Percentiles rank a stretch among this genome's conserved stretches.
Evolutionary conservation across 2,113 vertebrate genomes (phyloP).

Genomic region (Peromyscus maniculatus): DNA sequence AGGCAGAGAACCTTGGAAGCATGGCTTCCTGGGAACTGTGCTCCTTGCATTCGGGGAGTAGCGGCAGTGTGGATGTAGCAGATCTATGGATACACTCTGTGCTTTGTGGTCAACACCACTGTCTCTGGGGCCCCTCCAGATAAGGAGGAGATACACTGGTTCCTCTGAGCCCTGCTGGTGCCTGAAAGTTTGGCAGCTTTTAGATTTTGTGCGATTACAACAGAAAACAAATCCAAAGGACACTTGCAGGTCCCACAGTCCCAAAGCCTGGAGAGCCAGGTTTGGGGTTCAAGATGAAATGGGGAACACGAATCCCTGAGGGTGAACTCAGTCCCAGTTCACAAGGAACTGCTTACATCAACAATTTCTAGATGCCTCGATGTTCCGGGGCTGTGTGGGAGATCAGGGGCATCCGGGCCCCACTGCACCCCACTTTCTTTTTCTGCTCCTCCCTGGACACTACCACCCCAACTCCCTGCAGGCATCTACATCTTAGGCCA

Average conservation of each 20-base stretch:
- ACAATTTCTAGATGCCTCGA: not conserved
- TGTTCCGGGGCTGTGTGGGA: not conserved
- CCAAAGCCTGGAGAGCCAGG: rapidly evolving
- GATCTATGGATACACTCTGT: not conserved
- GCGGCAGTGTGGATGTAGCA: not conserved
- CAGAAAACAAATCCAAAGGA: not conserved
- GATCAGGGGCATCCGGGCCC: not conserved
- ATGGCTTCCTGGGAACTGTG: not conserved
- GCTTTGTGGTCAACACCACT: not conserved
- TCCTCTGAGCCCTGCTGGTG: not conserved
- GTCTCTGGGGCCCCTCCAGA: not conserved
- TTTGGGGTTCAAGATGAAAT: too few species aligned
- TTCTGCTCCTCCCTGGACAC: not conserved
- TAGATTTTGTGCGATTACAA: not conserved
- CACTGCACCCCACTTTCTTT: not conserved
- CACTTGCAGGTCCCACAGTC: rapidly evolving
- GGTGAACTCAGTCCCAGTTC: not conserved
- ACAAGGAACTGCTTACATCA: not conserved
- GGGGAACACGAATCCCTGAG: rapidly evolving
- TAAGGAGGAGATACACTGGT: not conserved
- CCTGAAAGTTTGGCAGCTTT: not conserved
- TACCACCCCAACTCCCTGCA: not conserved
- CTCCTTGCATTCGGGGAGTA: not conserved
- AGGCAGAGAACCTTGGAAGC: not conserved
- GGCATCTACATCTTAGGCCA: not conserved